phyloP scores from a whole-genome alignment of 1,140 invertebrate species.

The Saxidomus purpurata region DNA sequence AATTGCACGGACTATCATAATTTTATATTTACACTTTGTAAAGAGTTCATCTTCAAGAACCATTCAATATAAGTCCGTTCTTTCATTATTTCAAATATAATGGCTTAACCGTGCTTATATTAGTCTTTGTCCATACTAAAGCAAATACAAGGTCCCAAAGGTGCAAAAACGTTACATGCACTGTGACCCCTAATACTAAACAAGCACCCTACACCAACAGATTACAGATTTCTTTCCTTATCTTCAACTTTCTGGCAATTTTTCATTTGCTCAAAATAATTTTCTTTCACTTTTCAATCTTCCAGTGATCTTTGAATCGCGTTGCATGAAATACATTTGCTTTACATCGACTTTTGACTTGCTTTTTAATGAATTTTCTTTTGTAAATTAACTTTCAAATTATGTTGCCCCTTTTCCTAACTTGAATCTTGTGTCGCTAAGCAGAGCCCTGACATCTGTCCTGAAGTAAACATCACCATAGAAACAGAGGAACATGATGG shows the following conservation, averaged over 20 bases:
- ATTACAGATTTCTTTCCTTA: neutral
- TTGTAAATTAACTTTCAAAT: neutral
- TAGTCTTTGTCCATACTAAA: neutral
- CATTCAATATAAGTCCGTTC: too few species aligned
- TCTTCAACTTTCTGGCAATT: neutral
- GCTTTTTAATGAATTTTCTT: neutral
- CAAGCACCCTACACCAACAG: conserved; percentile 2
- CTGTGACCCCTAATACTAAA: neutral
- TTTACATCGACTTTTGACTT: neutral
- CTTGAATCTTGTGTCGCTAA: neutral
- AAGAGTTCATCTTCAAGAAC: too few species aligned
- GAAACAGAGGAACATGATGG: conserved; percentile 45
- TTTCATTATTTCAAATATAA: too few species aligned
- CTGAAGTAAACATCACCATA: conserved; percentile 52
- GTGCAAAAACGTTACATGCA: conserved; percentile 15
- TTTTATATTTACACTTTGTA: too few species aligned
- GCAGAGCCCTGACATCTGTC: conserved; percentile 5
- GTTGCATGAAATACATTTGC: neutral
- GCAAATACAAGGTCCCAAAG: neutral
- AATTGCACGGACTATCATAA: too few species aligned
- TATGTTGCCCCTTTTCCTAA: conserved; percentile 14
- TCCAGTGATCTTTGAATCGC: neutral
- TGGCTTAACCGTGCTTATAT: too few species aligned
- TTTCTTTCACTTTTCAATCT: conserved; percentile 17
- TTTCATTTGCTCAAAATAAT: neutral